Evolutionary conservation across 2,113 vertebrate species (phyloP), one percentile per base, ranked within the genome.

Genomic region (Stercorarius parasiticus): DNA sequence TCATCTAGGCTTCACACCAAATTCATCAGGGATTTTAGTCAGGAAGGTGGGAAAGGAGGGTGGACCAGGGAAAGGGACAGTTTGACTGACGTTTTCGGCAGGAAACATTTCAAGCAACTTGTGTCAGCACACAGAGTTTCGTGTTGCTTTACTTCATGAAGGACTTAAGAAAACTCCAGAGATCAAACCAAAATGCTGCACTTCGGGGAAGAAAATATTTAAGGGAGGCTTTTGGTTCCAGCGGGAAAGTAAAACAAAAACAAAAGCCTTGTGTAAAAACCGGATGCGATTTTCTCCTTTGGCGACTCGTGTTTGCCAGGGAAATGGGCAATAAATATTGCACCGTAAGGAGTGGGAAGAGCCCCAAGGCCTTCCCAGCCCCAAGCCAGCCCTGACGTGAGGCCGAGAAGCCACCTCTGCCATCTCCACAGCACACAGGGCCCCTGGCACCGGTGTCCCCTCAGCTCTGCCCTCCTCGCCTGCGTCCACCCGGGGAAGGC

Each of bases 81-180:
- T 45, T 45, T 38, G 36, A 22, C 3, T 9, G 49, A 82, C 9
- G 2, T 30, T 82, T 78, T 84, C 40, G 49, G 32, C 8, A 3
- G 64, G 69, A 89, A 84, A 62, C 30, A 50, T 86, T 52, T 89
- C 56, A 76, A 76, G 52, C 21, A 56, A 3, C 20, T 5, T 0
- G 0, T 62, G 26, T 72, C 70, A 91, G 56, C 53, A 55, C 0
- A 0, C 0, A 1, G 52, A 22, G 20, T 38, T 88, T 76, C 1
- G 1, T 74, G 93, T 86, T 1, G 3, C 47, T 89, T 82, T 64
- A 29, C 34, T 45, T 76, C 5, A 1, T 43, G 40, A 85, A 80
- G n/a, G 40, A 65, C 62, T 69, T 79, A 0, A 21, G 65, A 69
- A 82, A 85, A 80, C 55, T 42, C 70, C 2, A 1, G 36, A 69